Conservation (phyloP, 1,140 invertebrate genomes). For the Lordiphosa mommai region DNA sequence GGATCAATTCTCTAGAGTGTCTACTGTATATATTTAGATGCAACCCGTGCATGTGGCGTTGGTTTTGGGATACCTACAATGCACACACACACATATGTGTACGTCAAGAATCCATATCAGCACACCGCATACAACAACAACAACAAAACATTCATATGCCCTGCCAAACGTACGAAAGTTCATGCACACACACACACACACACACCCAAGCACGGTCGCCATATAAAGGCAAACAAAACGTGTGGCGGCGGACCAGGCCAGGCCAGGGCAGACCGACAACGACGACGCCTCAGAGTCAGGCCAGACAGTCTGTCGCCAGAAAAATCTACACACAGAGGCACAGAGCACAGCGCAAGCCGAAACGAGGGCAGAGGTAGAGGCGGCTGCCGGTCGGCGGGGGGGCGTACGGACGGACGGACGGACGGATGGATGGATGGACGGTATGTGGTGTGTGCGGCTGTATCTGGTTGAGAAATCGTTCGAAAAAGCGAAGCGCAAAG, state of each 20-base stretch:
- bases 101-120: slow-evolving; percentile 63
- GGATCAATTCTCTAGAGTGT: background rate
- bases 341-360: slow-evolving; percentile 23
- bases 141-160: slow-evolving; percentile 49
- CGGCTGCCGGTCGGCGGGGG: slow-evolving; percentile 1
- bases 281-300: slow-evolving; percentile 44
- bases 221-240: slow-evolving; percentile 52
- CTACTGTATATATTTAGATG: slow-evolving; percentile 8
- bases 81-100: slow-evolving; percentile 10
- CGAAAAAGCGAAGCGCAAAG: slow-evolving; percentile 44
- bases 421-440: background rate
- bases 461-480: slow-evolving; percentile 64
- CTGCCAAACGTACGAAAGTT: slow-evolving; percentile 57
- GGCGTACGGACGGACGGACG: background rate
- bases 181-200: slow-evolving; percentile 41
- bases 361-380: slow-evolving; percentile 32
- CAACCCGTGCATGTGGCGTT: slow-evolving; percentile 29
- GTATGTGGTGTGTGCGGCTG: slow-evolving; percentile 8
- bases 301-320: slow-evolving; percentile 76
- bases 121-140: slow-evolving; percentile 46
- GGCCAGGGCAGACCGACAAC: slow-evolving; percentile 13
- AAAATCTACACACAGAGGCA: slow-evolving; percentile 61
- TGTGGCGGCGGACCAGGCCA: slow-evolving; percentile 14
- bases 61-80: slow-evolving; percentile 44
- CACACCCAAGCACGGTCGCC: slow-evolving; percentile 25